Conservation (phyloP, 2,797 vertebrate genomes). For the Pitangus sulphuratus region DNA sequence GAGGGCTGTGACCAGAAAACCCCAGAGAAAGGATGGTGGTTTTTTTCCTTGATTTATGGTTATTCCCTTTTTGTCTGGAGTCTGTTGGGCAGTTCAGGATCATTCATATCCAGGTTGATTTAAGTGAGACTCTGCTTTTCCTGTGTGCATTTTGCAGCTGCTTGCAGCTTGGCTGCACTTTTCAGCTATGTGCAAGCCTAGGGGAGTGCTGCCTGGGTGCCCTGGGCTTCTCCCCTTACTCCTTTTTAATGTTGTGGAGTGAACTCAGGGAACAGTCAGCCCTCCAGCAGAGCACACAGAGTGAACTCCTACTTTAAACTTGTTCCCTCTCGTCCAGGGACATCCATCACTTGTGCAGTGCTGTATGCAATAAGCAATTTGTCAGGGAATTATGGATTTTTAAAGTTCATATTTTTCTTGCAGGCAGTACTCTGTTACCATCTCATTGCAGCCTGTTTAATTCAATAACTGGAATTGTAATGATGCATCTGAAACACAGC, state of each 20-base stretch:
- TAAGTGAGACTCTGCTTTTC: neutral
- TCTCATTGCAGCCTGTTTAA: neutral
- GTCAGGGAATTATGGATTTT: slow-evolving; percentile 25
- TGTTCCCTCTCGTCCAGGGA: neutral
- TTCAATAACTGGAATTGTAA: neutral
- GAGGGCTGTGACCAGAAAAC: neutral
- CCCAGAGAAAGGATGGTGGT: neutral
- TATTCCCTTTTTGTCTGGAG: neutral
- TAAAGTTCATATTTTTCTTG: slow-evolving; percentile 1
- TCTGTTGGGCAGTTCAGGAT: neutral
- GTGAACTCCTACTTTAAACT: neutral
- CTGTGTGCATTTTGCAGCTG: neutral
- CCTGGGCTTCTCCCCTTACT: neutral
- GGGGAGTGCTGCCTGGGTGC: neutral
- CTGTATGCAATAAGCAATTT: neutral
- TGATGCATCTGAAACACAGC: neutral
- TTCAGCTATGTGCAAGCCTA: neutral
- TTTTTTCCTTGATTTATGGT: neutral
- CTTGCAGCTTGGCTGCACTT: neutral
- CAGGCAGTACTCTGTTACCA: neutral
- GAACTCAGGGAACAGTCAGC: neutral
- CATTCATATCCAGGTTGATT: neutral
- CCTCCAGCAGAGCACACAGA: neutral
- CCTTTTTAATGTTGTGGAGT: neutral
- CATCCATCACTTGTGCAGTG: neutral